A percentile compares a stretch with the other conserved stretches of the same genome.
phyloP scores from a whole-genome alignment of 2,113 vertebrate species.

The Poeciliopsis prolifica region DNA sequence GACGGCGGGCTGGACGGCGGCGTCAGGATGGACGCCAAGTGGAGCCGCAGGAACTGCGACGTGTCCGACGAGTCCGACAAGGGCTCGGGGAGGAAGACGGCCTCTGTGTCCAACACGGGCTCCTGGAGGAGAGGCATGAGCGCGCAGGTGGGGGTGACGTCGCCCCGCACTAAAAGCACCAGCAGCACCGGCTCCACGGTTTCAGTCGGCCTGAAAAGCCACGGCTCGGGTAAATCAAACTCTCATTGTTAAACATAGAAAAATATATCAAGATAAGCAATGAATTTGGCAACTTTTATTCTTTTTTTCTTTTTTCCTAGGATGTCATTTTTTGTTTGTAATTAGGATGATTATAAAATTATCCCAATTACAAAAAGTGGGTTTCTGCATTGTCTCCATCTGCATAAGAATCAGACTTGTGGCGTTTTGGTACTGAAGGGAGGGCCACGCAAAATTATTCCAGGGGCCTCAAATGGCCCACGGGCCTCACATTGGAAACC shows the following conservation, averaged over 20 bases:
- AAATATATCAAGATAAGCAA: too few relatives aligned
- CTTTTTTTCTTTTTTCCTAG: too few relatives aligned
- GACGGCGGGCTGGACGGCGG: slow-evolving; percentile 90
- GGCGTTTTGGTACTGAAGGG: too few relatives aligned
- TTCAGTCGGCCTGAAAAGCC: slow-evolving; percentile 82
- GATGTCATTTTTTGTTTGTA: too few relatives aligned
- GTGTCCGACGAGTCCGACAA: slow-evolving; percentile 95
- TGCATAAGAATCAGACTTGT: too few relatives aligned
- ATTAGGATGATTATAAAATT: too few relatives aligned
- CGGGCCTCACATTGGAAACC: too few relatives aligned
- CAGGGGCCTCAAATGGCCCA: too few relatives aligned
- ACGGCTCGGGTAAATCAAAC: slow-evolving; percentile 84
- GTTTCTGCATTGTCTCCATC: too few relatives aligned
- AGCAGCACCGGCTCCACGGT: slow-evolving; percentile 68
- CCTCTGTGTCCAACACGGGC: slow-evolving; percentile 90
- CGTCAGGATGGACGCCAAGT: slow-evolving; percentile 83
- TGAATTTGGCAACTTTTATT: too few relatives aligned
- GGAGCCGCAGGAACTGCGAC: slow-evolving; percentile 87
- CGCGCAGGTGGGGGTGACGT: slow-evolving; percentile 94
- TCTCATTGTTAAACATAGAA: background rate
- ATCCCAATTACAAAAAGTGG: too few relatives aligned
- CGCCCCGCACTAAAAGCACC: slow-evolving; percentile 88
- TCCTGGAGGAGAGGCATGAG: slow-evolving; percentile 98
- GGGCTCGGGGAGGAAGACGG: slow-evolving; percentile 88
- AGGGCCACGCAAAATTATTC: too few relatives aligned